Evolutionary conservation across 1,140 invertebrate genomes (phyloP), one percentile per base, ranked within the genome.

Genomic region (Pogonomyrmex barbatus): DNA sequence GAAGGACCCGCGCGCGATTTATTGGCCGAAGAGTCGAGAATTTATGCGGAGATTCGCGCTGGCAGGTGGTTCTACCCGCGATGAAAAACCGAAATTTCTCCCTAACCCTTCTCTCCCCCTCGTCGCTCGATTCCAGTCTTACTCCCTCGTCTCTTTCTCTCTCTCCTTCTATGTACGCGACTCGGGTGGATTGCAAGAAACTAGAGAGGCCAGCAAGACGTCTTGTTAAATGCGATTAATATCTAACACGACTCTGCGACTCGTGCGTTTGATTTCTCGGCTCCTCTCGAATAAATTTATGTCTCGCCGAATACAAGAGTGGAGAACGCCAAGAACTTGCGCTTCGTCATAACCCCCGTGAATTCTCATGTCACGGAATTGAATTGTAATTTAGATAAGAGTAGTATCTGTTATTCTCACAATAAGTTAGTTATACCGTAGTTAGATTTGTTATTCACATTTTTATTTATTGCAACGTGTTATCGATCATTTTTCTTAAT

Each of bases 21-120:
- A 94, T 94, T 92, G 92, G 92, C 87, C 67, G 86, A 88, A 85
- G 89, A 88, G 85, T 50, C 88, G 82, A 92, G 91, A 93, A 94
- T 94, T 94, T 94, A 94, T 94, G 94, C 92, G 91, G 73, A 91
- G 93, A 93, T 93, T 92, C 92, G 90, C 90, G 92, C 91, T 93
- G 93, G 92, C 92, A 92, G 90, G 91, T 89, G 84, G 71, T 89
- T 89, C 71, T 83, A 89, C 67, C n/a, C 84, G 84, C 56, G 54
- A 85, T 89, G 76, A 87, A 89, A 89, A 89, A 89, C 84, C 58
- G 52, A 89, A 89, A 87, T 83, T 89, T 89, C 71, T 83, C 42
- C 68, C 30, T 17, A 30, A 56, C 12, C n/a, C 62, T 58, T 9
- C 30, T 56, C 68, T 45, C 9, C 0, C 68, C 8, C 24, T 14